phyloP scores from a whole-genome alignment of 2,113 vertebrate genomes.

The Crotophaga sulcirostris region DNA sequence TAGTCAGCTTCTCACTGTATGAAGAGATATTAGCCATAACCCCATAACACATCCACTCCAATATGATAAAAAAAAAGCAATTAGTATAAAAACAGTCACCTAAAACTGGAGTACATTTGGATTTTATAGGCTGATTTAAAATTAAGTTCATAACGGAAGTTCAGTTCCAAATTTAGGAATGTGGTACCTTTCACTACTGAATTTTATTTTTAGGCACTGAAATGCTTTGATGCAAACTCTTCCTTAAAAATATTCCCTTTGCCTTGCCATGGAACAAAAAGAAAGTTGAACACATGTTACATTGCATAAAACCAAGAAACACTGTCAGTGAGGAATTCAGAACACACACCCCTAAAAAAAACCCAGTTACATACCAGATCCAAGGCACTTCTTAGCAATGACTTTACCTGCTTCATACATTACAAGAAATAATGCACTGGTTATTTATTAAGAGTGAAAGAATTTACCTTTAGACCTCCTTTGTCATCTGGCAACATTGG shows the following conservation, averaged over 20 bases:
- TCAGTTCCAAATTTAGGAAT: neutral
- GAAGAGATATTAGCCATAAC: neutral
- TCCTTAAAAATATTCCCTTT: neutral
- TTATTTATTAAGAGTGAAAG: neutral
- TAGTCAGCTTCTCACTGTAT: neutral
- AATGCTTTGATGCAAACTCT: neutral
- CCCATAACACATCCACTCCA: neutral
- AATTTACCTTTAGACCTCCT: constrained; percentile 89
- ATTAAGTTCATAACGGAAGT: neutral
- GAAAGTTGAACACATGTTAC: accelerated
- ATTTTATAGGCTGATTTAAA: neutral
- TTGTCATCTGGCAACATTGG: constrained; percentile 89
- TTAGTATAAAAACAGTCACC: neutral
- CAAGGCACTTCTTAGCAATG: neutral
- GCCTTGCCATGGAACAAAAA: neutral
- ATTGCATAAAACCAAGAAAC: neutral
- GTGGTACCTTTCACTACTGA: neutral
- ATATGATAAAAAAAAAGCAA: neutral
- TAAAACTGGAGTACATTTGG: neutral
- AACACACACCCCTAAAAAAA: neutral
- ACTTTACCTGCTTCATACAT: neutral
- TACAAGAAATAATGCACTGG: neutral
- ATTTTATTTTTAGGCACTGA: neutral
- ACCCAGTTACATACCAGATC: neutral
- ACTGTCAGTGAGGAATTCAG: neutral